Conservation (phyloP, 1,140 invertebrate genomes). For the Anoplolepis gracilipes region DNA sequence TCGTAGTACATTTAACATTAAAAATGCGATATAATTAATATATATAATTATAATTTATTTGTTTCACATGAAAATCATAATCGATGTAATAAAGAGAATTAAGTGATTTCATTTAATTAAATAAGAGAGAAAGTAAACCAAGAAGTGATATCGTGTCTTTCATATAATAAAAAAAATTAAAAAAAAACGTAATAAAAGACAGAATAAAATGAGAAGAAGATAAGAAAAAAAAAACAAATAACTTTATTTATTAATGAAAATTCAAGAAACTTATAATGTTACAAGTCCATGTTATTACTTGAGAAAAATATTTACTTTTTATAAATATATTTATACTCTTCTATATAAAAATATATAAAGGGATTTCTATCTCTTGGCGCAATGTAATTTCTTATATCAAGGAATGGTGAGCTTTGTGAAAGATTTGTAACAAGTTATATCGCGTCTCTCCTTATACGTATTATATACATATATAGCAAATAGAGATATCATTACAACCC, state of each 20-base stretch:
- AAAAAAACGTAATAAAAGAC: background rate
- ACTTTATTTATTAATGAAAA: background rate
- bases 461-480: background rate
- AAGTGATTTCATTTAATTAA: conserved; percentile 11
- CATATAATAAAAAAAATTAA: background rate
- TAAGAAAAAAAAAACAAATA: background rate
- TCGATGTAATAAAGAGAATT: background rate
- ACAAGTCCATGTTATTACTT: background rate
- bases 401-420: background rate
- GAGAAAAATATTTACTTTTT: background rate
- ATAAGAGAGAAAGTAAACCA: background rate
- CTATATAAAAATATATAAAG: background rate
- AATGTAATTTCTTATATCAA: conserved; percentile 7
- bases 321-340: background rate
- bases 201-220: background rate
- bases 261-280: background rate
- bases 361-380: background rate
- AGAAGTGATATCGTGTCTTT: background rate
- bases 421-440: conserved; percentile 41
- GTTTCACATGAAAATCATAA: background rate
- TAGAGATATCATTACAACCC: conserved; percentile 33
- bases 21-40: conserved; percentile 22
- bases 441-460: background rate
- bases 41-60: conserved; percentile 14
- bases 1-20: background rate